phyloP scores from a whole-genome alignment of 2,113 vertebrate species.

The Raja brachyura region DNA sequence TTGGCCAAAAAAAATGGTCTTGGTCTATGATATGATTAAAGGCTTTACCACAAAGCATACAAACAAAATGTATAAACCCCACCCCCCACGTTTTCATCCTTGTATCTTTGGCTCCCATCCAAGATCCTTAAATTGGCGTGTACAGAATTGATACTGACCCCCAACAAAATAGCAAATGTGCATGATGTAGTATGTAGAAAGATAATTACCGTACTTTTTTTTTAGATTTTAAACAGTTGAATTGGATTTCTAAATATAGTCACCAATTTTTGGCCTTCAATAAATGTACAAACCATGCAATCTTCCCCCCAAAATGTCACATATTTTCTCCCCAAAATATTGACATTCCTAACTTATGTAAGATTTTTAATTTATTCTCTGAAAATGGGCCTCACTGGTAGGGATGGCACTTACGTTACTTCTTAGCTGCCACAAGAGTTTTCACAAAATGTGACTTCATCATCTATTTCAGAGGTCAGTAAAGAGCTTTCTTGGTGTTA shows the following conservation, averaged over 20 bases:
- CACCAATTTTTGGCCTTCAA: not conserved
- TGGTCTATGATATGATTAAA: too few relatives aligned
- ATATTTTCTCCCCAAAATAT: too few relatives aligned
- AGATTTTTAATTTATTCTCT: not conserved
- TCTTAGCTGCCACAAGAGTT: not conserved
- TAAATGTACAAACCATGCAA: not conserved
- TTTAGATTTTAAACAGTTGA: not conserved
- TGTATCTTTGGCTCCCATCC: not conserved
- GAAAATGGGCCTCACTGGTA: not conserved
- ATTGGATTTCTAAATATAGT: not conserved
- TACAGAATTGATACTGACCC: not conserved
- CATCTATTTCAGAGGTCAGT: not conserved
- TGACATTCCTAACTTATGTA: not conserved
- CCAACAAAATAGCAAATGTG: not conserved
- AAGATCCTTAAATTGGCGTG: not conserved
- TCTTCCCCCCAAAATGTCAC: not conserved
- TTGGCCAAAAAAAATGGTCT: too few relatives aligned
- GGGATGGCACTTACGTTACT: not conserved
- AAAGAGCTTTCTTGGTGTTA: not conserved
- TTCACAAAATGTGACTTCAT: not conserved
- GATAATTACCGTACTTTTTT: not conserved
- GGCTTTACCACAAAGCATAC: too few relatives aligned
- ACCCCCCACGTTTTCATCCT: too few relatives aligned
- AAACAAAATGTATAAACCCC: too few relatives aligned
- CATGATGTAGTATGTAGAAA: not conserved